Conservation (phyloP, 1,140 invertebrate species). For the Vanessa tameamea region DNA sequence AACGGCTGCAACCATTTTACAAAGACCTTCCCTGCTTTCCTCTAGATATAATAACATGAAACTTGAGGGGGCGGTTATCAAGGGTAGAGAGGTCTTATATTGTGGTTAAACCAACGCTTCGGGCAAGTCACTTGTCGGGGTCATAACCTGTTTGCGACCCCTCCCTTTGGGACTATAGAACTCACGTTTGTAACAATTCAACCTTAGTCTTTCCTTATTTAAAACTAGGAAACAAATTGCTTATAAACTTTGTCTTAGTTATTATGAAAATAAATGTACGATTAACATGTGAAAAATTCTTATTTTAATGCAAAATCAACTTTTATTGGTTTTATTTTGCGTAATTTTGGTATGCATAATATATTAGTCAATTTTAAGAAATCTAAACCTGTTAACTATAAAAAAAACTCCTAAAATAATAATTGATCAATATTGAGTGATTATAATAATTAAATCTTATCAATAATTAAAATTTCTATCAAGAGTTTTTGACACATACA, state of each 20-base stretch:
- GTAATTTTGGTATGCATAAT: too few relatives aligned
- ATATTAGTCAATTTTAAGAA: too few relatives aligned
- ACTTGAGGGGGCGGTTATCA: conserved; percentile 42
- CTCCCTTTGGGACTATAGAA: conserved; percentile 66
- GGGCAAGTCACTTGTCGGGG: conserved; percentile 78
- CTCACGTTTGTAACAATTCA: conserved; percentile 66
- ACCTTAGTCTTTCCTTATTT: conserved; percentile 50
- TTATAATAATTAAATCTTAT: too few relatives aligned
- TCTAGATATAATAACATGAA: conserved; percentile 30
- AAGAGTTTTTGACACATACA: not conserved
- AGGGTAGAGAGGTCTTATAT: conserved; percentile 51
- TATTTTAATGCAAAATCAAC: too few relatives aligned
- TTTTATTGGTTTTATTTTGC: too few relatives aligned
- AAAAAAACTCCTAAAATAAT: not conserved
- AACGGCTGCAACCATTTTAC: conserved; percentile 53
- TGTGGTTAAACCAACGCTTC: conserved; percentile 66
- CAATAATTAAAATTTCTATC: not conserved
- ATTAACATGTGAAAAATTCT: not conserved
- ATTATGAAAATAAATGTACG: not conserved
- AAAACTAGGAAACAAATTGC: conserved; percentile 14
- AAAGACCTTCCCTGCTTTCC: conserved; percentile 43
- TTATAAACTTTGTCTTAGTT: conserved; percentile 18
- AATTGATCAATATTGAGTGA: not conserved
- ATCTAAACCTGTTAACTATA: too few relatives aligned
- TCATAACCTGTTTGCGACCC: conserved; percentile 80